Percentiles rank a stretch among this genome's conserved stretches.
Conservation (phyloP, 2,888 invertebrate genomes). For the Athrips mouffetella region DNA sequence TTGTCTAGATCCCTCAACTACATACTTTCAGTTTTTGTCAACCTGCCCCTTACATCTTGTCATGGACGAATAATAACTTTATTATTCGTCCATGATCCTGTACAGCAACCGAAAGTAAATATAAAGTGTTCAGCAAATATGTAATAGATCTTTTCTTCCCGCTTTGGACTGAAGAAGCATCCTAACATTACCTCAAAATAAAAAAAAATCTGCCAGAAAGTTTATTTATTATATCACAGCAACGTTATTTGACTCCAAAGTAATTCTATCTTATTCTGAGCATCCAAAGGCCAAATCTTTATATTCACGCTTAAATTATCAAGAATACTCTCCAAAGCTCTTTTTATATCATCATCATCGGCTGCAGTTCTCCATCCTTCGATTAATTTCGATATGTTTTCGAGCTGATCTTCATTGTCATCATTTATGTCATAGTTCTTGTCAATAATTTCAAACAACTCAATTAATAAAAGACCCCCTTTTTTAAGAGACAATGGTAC, state of each 20-base stretch:
- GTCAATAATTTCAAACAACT: conserved; percentile 38
- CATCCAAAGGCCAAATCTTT: conserved; percentile 38
- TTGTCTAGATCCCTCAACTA: no score
- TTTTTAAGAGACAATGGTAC: conserved; percentile 32
- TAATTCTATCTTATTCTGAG: conserved; percentile 35
- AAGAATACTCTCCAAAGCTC: conserved; percentile 31
- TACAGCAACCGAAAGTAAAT: no score
- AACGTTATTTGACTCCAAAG: conserved; percentile 37
- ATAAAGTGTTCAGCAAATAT: no score
- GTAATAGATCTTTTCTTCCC: no score
- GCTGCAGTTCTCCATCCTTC: conserved; percentile 14
- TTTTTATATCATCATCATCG: conserved; percentile 15
- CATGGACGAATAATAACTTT: no score
- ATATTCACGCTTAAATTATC: conserved; percentile 42
- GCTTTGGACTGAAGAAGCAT: no score
- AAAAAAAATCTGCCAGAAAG: background rate
- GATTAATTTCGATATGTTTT: conserved; percentile 33
- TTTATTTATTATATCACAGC: conserved; percentile 17
- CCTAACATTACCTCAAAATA: no score
- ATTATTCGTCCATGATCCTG: no score
- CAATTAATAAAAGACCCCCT: conserved; percentile 28
- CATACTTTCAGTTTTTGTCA: no score
- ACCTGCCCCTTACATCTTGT: no score
- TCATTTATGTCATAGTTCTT: conserved; percentile 37
- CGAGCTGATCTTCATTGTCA: conserved; percentile 33